A percentile compares a stretch with the other conserved stretches of the same genome.
phyloP scores from a whole-genome alignment of 2,797 vertebrate genomes.

The Loris lydekkerianus region DNA sequence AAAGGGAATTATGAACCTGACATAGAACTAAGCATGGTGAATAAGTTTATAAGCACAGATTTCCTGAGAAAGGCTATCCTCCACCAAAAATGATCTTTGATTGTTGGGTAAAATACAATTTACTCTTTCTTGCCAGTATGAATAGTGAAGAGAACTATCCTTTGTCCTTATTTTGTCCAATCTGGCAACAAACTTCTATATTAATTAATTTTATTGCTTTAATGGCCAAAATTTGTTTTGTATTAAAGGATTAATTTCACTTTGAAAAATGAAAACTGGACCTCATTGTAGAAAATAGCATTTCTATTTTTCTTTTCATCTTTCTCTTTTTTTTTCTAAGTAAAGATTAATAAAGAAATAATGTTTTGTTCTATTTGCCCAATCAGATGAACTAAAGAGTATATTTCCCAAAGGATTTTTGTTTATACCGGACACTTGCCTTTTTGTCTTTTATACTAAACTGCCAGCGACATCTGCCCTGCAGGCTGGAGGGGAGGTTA shows the following conservation, averaged over 20 bases:
- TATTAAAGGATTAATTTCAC: conserved; percentile 63
- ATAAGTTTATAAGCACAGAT: not conserved
- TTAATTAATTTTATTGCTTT: conserved; percentile 83
- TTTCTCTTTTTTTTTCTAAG: not conserved
- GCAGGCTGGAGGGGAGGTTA: rapidly evolving
- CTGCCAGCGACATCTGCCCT: not conserved
- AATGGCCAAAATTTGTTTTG: conserved; percentile 74
- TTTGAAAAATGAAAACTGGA: conserved; percentile 61
- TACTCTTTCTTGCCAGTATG: conserved; percentile 65
- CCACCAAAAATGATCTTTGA: conserved; percentile 57
- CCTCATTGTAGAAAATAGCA: not conserved
- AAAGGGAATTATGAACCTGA: not conserved
- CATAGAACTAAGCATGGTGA: not conserved
- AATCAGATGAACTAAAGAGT: not conserved
- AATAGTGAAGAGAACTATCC: conserved; percentile 76
- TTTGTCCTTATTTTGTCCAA: conserved; percentile 11
- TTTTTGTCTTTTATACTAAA: not conserved
- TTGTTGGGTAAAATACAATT: conserved; percentile 46
- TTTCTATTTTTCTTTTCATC: not conserved
- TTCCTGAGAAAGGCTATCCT: not conserved
- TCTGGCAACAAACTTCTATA: conserved; percentile 55
- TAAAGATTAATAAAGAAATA: not conserved
- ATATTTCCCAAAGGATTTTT: not conserved
- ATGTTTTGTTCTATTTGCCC: not conserved
- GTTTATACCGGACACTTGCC: not conserved